Evolutionary conservation across 2,113 vertebrate species (phyloP).

Genomic region (Brachyistius frenatus): DNA sequence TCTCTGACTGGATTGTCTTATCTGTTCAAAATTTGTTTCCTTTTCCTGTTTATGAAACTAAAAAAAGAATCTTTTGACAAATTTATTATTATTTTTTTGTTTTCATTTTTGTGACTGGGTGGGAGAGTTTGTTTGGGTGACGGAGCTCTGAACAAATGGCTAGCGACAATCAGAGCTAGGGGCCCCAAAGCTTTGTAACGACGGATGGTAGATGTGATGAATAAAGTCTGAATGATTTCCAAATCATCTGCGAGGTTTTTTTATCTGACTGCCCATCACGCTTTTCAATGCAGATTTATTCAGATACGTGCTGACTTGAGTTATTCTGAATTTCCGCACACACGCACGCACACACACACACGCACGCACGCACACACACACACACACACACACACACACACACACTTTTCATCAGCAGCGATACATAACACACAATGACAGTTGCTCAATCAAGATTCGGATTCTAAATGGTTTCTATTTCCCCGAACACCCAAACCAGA

Average conservation of each 20-base stretch:
- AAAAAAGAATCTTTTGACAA: not conserved
- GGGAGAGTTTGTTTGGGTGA: constrained; percentile 7
- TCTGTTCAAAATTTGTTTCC: constrained; percentile 24
- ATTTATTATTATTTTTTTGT: not conserved
- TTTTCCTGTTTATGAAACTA: constrained; percentile 38
- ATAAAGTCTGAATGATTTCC: constrained; percentile 75
- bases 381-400: not conserved
- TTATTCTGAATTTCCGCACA: constrained; percentile 10
- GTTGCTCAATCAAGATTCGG: constrained; percentile 43
- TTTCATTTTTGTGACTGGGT: constrained; percentile 4
- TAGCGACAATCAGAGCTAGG: constrained; percentile 79
- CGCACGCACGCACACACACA: not conserved
- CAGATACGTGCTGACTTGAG: not conserved
- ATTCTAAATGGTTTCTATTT: constrained; percentile 39
- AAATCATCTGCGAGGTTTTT: constrained; percentile 30
- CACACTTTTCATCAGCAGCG: constrained; percentile 12
- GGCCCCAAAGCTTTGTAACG: constrained; percentile 71
- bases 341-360: not conserved
- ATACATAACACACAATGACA: constrained; percentile 27
- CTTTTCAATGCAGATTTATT: constrained; percentile 18
- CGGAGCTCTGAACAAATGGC: constrained; percentile 47
- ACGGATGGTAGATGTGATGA: constrained; percentile 42
- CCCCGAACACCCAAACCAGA: constrained; percentile 47
- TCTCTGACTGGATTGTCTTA: constrained; percentile 16
- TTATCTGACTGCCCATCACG: not conserved